Percentiles rank a stretch among this genome's conserved stretches.
Evolutionary conservation across 2,113 vertebrate genomes (phyloP).

Genomic region (Phocoena phocoena): DNA sequence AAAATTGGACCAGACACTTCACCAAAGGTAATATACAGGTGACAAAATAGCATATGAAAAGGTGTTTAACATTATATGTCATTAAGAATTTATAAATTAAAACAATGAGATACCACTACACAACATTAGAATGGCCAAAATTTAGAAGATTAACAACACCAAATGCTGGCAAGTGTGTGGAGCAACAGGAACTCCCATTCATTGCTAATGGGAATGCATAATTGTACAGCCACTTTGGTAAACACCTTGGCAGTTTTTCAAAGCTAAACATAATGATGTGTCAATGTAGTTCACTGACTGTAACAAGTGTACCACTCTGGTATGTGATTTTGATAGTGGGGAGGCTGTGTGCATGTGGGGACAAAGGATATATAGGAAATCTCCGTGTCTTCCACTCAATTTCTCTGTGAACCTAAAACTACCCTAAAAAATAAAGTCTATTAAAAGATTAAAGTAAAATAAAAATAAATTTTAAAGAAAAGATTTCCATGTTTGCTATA

Average conservation of each 20-base stretch:
- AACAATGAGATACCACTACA: neutral
- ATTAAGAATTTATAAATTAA: neutral
- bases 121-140: neutral
- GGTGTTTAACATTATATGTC: neutral
- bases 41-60: neutral
- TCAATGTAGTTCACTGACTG: neutral
- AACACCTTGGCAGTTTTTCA: neutral
- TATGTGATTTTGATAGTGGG: neutral
- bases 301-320: neutral
- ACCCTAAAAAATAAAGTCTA: neutral
- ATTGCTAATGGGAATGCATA: neutral
- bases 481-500: neutral
- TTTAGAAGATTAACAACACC: neutral
- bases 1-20: neutral
- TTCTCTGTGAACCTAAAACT: neutral
- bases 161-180: neutral
- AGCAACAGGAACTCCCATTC: neutral
- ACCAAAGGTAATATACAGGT: neutral
- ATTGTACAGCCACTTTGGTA: neutral
- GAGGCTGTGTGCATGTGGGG: neutral
- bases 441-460: neutral
- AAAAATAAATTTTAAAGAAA: constrained; percentile 46
- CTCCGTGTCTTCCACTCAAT: neutral
- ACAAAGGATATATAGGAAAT: neutral
- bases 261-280: neutral